Base-by-base conservation (phyloP, 92 coral and sea anemone species). In the Actinostola sp. region DNA sequence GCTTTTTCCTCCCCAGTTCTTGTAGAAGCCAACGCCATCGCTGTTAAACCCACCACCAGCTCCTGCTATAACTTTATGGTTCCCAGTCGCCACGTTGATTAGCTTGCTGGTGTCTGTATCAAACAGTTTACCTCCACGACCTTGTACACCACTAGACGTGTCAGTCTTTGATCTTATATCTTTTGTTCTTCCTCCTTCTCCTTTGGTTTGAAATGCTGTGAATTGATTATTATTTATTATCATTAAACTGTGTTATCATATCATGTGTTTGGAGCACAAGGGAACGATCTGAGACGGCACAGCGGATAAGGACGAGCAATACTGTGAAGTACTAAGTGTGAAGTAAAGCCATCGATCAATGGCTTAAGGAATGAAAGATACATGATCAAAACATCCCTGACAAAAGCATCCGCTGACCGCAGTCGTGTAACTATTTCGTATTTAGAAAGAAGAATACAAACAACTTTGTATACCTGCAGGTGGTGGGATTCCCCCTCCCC, bases 401-500 rank as follows among this genome's bases (percentile, higher is more conserved):
- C n/a, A n/a, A n/a, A n/a, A n/a, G n/a, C n/a, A n/a, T n/a, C n/a
- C n/a, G n/a, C n/a, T n/a, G n/a, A n/a, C n/a, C n/a, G n/a, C n/a
- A n/a, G n/a, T n/a, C n/a, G n/a, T n/a, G n/a, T n/a, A n/a, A n/a
- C n/a, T n/a, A n/a, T n/a, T n/a, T n/a, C n/a, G n/a, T n/a, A 16
- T 33, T 2, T 2, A 23, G 46, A 12, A 21, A 19, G 30, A 15
- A n/a, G n/a, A n/a, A n/a, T 24, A 30, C 17, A 50, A 28, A 39
- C 21, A 30, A 10, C 7, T 34, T 10, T 24, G 20, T 43, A 30
- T 58, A 83, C 88, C 88, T 52, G 83, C 90, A 24, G 89, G 93
- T 24, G 73, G 79, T 8, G 98, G 98, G 16, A 93, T 75, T 16
- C 96, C 98, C 60, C 98, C 98, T 21, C 98, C 96, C 43, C 98